phyloP scores from a whole-genome alignment of 53 echinoderm and acorn worm genomes.

The Paracentrotus lividus region DNA sequence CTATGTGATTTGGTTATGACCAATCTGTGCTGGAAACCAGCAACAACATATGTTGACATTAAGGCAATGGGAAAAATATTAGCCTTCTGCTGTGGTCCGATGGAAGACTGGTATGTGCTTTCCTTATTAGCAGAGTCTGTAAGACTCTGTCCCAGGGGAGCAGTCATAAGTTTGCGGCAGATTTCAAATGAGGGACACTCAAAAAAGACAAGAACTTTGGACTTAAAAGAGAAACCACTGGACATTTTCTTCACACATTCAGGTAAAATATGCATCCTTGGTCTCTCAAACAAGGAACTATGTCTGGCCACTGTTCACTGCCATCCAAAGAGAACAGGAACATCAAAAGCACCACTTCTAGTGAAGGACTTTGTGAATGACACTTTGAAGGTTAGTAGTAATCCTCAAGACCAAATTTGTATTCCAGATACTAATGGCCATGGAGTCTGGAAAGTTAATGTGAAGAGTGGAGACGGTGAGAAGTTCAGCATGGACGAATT shows the following conservation, averaged over 20 bases:
- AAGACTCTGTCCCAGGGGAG: no score
- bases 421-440: conserved; percentile 14
- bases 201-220: neutral
- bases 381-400: neutral
- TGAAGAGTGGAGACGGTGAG: neutral
- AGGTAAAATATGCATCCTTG: neutral
- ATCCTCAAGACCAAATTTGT: conserved; percentile 17
- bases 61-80: neutral
- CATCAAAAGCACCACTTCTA: neutral
- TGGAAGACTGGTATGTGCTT: conserved; percentile 4
- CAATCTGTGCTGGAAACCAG: conserved; percentile 33
- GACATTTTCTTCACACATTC: conserved; percentile 25
- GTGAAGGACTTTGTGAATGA: conserved; percentile 18
- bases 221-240: neutral
- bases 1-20: conserved; percentile 13
- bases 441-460: conserved; percentile 9
- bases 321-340: neutral
- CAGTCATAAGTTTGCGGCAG: neutral
- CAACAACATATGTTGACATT: conserved; percentile 22
- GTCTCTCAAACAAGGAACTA: neutral
- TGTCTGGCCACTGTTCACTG: neutral
- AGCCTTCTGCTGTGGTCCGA: conserved; percentile 27
- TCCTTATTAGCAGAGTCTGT: neutral
- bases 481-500: conserved; percentile 17
- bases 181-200: neutral